Percentiles rank a stretch among this genome's conserved stretches.
Conservation (phyloP, 2,888 invertebrate genomes). For the Chloromyia formosa region DNA sequence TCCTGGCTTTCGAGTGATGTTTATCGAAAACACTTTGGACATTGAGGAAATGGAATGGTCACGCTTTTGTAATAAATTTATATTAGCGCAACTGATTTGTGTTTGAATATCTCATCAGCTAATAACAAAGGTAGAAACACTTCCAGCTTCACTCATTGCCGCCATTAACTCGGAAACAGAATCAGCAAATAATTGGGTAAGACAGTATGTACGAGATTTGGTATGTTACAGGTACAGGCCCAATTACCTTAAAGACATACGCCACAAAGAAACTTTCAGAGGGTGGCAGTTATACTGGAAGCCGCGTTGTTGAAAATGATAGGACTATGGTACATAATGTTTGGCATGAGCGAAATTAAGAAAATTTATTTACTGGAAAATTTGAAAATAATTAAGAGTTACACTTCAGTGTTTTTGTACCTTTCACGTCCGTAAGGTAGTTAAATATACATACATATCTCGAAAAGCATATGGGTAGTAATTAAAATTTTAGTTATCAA, state of each 20-base stretch:
- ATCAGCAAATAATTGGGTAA: constrained; percentile 29
- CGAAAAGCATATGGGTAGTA: too few relatives aligned
- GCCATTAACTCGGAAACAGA: constrained; percentile 16
- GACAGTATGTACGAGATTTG: neutral
- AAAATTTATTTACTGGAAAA: constrained; percentile 44
- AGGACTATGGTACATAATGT: constrained; percentile 14
- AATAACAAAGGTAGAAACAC: neutral
- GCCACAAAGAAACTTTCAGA: too few relatives aligned
- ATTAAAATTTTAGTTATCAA: too few relatives aligned
- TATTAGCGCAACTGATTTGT: constrained; percentile 15
- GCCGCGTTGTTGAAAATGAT: neutral
- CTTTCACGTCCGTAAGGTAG: too few relatives aligned
- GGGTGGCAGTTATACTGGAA: too few relatives aligned
- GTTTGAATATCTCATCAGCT: constrained; percentile 8
- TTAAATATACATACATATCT: too few relatives aligned
- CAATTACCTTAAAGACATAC: too few relatives aligned
- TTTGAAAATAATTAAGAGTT: constrained; percentile 45
- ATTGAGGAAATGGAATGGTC: constrained; percentile 30
- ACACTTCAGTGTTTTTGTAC: neutral
- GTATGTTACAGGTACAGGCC: too few relatives aligned
- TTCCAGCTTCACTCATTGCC: neutral
- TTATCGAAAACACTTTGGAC: constrained; percentile 32
- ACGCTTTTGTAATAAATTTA: constrained; percentile 39
- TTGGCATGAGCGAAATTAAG: constrained; percentile 34
- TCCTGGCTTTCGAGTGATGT: neutral